Conservation (phyloP, 2,797 vertebrate genomes). For the Agapornis canus region DNA sequence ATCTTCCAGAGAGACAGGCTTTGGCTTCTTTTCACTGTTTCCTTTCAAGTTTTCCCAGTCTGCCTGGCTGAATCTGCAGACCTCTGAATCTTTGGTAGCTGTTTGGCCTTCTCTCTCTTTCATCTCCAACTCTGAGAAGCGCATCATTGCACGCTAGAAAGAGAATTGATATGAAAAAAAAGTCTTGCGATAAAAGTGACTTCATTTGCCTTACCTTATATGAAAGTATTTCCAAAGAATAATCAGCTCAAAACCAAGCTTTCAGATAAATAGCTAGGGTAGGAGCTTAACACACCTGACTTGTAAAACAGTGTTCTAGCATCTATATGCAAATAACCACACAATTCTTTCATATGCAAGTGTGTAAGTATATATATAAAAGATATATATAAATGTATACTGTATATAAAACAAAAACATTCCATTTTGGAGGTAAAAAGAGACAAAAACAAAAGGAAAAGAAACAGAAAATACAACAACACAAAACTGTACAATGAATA, state of each 20-base stretch:
- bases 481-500: conserved; percentile 79
- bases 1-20: conserved; percentile 79
- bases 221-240: conserved; percentile 78
- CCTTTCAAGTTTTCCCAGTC: conserved; percentile 84
- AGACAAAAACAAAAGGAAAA: conserved; percentile 70
- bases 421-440: conserved; percentile 73
- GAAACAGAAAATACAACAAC: conserved; percentile 53
- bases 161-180: conserved; percentile 79
- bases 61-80: conserved; percentile 84
- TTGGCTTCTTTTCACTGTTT: conserved; percentile 82
- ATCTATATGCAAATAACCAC: conserved; percentile 75
- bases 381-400: conserved; percentile 46
- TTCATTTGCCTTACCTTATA: conserved; percentile 78
- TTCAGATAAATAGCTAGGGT: conserved; percentile 58
- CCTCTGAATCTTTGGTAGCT: conserved; percentile 84
- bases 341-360: conserved; percentile 66
- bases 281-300: conserved; percentile 68
- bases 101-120: conserved; percentile 94
- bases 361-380: not conserved
- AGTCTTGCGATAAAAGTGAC: conserved; percentile 75
- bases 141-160: conserved; percentile 99
- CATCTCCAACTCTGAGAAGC: conserved; percentile 99
- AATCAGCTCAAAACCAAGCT: conserved; percentile 74
- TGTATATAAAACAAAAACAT: conserved; percentile 70
- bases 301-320: conserved; percentile 63